These are phyloP conservation scores for Pheucticus melanocephalus DNA, from an alignment of 2,113 vertebrate species.

Conservation along the genomic window DNA sequence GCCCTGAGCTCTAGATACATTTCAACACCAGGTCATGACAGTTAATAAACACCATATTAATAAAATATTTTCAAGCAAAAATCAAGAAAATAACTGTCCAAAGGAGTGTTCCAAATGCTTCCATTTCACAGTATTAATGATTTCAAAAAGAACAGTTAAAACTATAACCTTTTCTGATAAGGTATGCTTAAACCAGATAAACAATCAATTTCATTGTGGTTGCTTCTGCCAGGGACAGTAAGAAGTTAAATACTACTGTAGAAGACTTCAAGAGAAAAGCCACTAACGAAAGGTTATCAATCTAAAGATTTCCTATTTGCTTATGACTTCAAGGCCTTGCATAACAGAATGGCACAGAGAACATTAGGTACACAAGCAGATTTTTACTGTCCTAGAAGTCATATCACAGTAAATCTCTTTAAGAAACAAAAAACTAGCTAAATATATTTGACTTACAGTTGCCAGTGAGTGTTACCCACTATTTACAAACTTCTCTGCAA, in stretches of 20 bases:
- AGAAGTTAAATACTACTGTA: background rate
- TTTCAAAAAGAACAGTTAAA: background rate
- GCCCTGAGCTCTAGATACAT: background rate
- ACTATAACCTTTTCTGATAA: background rate
- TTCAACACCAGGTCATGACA: background rate
- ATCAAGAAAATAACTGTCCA: background rate
- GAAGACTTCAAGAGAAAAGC: background rate
- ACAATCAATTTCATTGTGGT: background rate
- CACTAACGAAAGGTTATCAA: background rate
- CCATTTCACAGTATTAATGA: background rate
- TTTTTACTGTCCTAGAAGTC: background rate
- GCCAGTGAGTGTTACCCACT: background rate
- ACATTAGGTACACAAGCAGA: background rate
- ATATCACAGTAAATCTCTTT: background rate
- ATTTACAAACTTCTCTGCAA: background rate
- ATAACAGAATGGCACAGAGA: background rate
- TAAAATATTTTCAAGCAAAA: background rate
- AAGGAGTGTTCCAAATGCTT: background rate
- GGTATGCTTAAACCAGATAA: background rate
- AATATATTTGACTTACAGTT: background rate
- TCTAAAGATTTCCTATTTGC: background rate
- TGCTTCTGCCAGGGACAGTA: background rate
- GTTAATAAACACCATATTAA: background rate
- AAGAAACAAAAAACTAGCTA: background rate
- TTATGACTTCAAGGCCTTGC: background rate